Conservation (phyloP, 23 tunicate genomes). For the Botrylloides violaceus region DNA sequence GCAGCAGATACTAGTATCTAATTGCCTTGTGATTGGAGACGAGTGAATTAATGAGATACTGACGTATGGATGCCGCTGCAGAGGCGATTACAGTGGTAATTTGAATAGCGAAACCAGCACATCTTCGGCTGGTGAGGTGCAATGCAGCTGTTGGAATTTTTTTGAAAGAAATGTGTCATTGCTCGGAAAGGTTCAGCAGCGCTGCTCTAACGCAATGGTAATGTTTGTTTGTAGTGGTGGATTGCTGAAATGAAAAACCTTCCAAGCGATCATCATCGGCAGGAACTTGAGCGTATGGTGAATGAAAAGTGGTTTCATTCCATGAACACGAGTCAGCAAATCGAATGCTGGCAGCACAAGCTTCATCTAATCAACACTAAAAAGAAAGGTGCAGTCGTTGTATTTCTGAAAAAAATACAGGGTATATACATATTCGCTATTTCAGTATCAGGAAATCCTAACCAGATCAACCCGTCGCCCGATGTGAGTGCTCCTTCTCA, state of each 20-base stretch:
- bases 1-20: too few species aligned
- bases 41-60: too few species aligned
- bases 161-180: too few species aligned
- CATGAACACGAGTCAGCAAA: conserved; percentile 45
- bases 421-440: too few species aligned
- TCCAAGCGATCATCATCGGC: conserved; percentile 8
- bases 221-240: conserved; percentile 68
- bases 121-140: too few species aligned
- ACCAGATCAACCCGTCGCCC: not conserved
- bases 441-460: not conserved
- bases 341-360: conserved; percentile 83
- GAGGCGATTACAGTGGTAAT: too few species aligned
- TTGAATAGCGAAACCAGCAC: too few species aligned
- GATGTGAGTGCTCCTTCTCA: not conserved
- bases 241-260: conserved; percentile 39
- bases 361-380: conserved; percentile 38
- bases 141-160: too few species aligned
- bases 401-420: too few species aligned
- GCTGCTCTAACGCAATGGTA: not conserved
- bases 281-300: conserved; percentile 29
- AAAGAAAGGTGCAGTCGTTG: conserved; percentile 6
- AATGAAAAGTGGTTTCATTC: conserved; percentile 44
- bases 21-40: too few species aligned
- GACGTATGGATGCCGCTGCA: too few species aligned
- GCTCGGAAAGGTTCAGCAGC: not conserved